Percentiles rank a stretch among this genome's conserved stretches.
These are phyloP conservation scores for Botia almorhae DNA, from an alignment of 2,797 vertebrate species.

Conservation along the genomic window DNA sequence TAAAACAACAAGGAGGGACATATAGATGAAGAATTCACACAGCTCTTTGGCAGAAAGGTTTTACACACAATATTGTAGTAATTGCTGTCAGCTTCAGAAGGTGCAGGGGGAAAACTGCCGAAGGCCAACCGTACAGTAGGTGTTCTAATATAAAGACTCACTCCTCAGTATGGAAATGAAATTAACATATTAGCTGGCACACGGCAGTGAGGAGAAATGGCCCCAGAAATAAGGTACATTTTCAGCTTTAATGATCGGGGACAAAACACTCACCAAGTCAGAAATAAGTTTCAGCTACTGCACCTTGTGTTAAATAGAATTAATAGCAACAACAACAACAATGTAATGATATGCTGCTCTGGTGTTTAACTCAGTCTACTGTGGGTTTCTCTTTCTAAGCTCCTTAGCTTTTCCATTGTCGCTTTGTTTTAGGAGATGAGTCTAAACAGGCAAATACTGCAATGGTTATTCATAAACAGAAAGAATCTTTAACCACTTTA, in stretches of 20 bases:
- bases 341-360: not conserved
- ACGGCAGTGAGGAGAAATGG: not conserved
- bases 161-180: constrained; percentile 13
- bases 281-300: not conserved
- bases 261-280: constrained; percentile 7
- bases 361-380: constrained; percentile 25
- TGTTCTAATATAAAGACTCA: constrained; percentile 39
- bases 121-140: constrained; percentile 44
- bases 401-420: constrained; percentile 19
- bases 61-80: constrained; percentile 43
- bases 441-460: constrained; percentile 24
- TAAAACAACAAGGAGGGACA: constrained; percentile 29
- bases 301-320: not conserved
- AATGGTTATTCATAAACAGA: constrained; percentile 52
- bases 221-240: not conserved
- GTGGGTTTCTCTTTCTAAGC: constrained; percentile 19
- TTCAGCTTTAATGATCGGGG: not conserved
- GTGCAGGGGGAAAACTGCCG: constrained; percentile 32
- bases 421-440: constrained; percentile 47
- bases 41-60: constrained; percentile 16
- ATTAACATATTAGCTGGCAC: constrained; percentile 35
- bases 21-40: constrained; percentile 36
- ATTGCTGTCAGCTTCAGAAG: constrained; percentile 48
- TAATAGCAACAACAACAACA: not conserved
- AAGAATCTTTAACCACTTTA: constrained; percentile 50